A percentile compares a stretch with the other conserved stretches of the same genome.
Conservation (phyloP, 2,888 invertebrate genomes). For the Loripinus fragilis region DNA sequence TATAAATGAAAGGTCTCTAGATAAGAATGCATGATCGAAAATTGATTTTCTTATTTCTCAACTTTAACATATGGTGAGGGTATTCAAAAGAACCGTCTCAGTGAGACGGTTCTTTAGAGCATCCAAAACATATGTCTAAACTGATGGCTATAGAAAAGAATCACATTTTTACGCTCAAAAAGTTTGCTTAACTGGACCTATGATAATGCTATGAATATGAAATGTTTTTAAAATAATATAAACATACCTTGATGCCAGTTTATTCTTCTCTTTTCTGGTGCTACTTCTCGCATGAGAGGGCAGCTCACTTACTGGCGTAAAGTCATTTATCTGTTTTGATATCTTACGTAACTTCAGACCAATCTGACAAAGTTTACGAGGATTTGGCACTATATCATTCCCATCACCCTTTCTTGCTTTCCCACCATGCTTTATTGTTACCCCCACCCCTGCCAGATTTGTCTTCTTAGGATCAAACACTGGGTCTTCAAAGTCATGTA, state of each 20-base stretch:
- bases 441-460: conserved; percentile 63
- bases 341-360: conserved; percentile 96
- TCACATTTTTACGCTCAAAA: too few relatives aligned
- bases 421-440: conserved; percentile 76
- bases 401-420: conserved; percentile 98
- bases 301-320: conserved; percentile 96
- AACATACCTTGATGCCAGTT: conserved; percentile 92
- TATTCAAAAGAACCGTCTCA: too few relatives aligned
- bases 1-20: too few relatives aligned
- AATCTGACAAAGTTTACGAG: conserved; percentile 94
- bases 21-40: too few relatives aligned
- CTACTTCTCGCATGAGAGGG: conserved; percentile 74
- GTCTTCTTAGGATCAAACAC: conserved; percentile 91
- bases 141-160: too few relatives aligned
- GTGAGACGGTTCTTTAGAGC: too few relatives aligned
- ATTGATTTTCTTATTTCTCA: too few relatives aligned
- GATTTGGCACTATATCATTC: conserved; percentile 98
- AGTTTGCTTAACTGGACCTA: too few relatives aligned
- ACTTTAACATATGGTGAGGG: too few relatives aligned
- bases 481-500: conserved; percentile 96
- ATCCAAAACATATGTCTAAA: too few relatives aligned
- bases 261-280: conserved; percentile 96
- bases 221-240: too few relatives aligned
- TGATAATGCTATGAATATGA: too few relatives aligned
- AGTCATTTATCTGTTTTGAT: conserved; percentile 95